These are phyloP conservation scores for Leptodirus hochenwartii DNA, from an alignment of 2,888 invertebrate genomes.

Conservation along the genomic window DNA sequence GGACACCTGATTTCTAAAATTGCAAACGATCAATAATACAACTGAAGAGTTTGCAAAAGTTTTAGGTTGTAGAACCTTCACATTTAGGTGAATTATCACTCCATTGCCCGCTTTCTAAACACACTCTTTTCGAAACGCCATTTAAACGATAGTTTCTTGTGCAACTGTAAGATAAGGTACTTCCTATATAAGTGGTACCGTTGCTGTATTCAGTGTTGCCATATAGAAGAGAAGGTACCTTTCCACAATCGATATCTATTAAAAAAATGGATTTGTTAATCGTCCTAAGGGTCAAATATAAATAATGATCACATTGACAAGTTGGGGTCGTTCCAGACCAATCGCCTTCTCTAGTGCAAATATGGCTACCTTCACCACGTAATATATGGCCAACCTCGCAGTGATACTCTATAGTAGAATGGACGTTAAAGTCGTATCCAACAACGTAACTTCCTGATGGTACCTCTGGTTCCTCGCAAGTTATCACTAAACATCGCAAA, in stretches of 20 bases:
- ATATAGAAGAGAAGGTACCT: constrained; percentile 59
- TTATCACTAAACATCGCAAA: constrained; percentile 41
- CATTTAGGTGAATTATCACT: constrained; percentile 71
- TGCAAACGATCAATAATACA: constrained; percentile 6
- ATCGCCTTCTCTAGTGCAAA: constrained; percentile 59
- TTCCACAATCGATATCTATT: constrained; percentile 75
- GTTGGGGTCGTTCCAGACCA: constrained; percentile 70
- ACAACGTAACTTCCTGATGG: constrained; percentile 74
- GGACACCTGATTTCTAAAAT: constrained; percentile 70
- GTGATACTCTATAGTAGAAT: constrained; percentile 72
- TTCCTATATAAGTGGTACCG: constrained; percentile 63
- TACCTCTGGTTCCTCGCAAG: constrained; percentile 72
- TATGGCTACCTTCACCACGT: constrained; percentile 48
- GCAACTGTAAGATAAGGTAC: constrained; percentile 65
- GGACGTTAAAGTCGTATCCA: constrained; percentile 77
- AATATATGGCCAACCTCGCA: constrained; percentile 73
- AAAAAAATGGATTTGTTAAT: constrained; percentile 9
- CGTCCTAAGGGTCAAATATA: not conserved
- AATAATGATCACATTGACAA: constrained; percentile 56
- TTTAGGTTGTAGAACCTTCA: constrained; percentile 43
- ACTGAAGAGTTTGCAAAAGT: too few relatives aligned
- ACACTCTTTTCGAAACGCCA: constrained; percentile 53
- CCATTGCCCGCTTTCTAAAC: constrained; percentile 63
- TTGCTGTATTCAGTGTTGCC: constrained; percentile 61
- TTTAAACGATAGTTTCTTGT: constrained; percentile 59